These are phyloP conservation scores for Orchesellides sinensis DNA, from an alignment of 2,888 invertebrate species.

Conservation along the genomic window DNA sequence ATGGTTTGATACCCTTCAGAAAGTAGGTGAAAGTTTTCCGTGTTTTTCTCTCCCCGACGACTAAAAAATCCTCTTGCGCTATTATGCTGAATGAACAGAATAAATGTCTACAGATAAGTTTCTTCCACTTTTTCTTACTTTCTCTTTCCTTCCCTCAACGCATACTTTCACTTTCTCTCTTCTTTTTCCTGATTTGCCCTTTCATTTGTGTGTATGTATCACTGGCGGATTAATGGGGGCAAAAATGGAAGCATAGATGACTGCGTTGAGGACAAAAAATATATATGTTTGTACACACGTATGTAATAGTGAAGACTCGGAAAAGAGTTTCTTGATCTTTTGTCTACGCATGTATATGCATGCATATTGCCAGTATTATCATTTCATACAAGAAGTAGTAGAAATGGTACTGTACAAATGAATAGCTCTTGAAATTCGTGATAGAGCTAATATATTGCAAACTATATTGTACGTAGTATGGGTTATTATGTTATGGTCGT, in stretches of 20 bases:
- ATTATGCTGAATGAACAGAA: slow-evolving; percentile 2
- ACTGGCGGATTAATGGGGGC: slow-evolving; percentile 20
- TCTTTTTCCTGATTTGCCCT: background rate
- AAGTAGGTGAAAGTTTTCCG: slow-evolving; percentile 29
- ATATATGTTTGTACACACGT: background rate
- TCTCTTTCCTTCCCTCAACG: background rate
- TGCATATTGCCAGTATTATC: too few relatives aligned
- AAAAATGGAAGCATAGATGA: slow-evolving; percentile 24
- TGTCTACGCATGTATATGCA: background rate
- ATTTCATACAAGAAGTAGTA: too few relatives aligned
- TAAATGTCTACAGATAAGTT: background rate
- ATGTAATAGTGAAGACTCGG: background rate
- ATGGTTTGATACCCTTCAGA: slow-evolving; percentile 13
- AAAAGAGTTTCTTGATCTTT: too few relatives aligned
- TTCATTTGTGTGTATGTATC: too few relatives aligned
- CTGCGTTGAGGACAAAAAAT: slow-evolving; percentile 28
- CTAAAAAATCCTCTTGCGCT: too few relatives aligned
- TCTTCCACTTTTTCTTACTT: background rate
- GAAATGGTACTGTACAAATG: too few relatives aligned
- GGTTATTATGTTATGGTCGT: too few relatives aligned
- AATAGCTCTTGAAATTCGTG: too few relatives aligned
- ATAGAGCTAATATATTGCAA: too few relatives aligned
- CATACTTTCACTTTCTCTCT: background rate
- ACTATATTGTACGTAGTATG: too few relatives aligned
- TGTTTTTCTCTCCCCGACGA: background rate